Evolutionary conservation across 2,113 vertebrate genomes (phyloP).

Genomic region (Psilopogon haemacephalus): DNA sequence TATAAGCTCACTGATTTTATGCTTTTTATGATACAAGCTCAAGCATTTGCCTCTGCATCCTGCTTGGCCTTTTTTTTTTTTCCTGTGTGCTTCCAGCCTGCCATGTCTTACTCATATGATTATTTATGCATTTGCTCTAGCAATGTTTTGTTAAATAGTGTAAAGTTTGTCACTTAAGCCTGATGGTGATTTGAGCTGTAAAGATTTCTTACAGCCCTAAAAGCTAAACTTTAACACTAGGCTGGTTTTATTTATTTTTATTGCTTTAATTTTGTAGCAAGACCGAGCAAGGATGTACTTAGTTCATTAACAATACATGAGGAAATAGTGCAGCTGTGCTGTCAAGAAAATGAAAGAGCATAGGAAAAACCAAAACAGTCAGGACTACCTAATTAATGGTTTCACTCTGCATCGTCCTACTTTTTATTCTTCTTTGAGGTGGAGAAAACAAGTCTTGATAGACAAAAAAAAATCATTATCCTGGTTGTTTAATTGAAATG

Average conservation of each 20-base stretch:
- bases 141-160: slow-evolving; percentile 28
- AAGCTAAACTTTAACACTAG: slow-evolving; percentile 7
- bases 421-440: slow-evolving; percentile 46
- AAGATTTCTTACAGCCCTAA: background rate
- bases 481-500: slow-evolving; percentile 28
- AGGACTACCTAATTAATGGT: slow-evolving; percentile 41
- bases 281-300: background rate
- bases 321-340: slow-evolving; percentile 22
- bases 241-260: slow-evolving; percentile 10
- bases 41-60: background rate
- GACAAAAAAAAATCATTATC: background rate
- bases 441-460: background rate
- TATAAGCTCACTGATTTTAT: background rate
- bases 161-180: slow-evolving; percentile 15
- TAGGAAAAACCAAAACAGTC: slow-evolving; percentile 8
- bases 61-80: background rate
- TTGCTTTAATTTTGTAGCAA: slow-evolving; percentile 20
- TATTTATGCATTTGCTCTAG: slow-evolving; percentile 1
- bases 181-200: background rate
- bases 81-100: background rate
- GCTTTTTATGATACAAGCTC: background rate
- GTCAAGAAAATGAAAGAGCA: slow-evolving; percentile 54
- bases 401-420: slow-evolving; percentile 22
- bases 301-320: slow-evolving; percentile 55
- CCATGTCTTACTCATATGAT: background rate